Evolutionary conservation across 2,113 vertebrate genomes (phyloP), one percentile per base, ranked within the genome.

Genomic region (Chloebia gouldiae): DNA sequence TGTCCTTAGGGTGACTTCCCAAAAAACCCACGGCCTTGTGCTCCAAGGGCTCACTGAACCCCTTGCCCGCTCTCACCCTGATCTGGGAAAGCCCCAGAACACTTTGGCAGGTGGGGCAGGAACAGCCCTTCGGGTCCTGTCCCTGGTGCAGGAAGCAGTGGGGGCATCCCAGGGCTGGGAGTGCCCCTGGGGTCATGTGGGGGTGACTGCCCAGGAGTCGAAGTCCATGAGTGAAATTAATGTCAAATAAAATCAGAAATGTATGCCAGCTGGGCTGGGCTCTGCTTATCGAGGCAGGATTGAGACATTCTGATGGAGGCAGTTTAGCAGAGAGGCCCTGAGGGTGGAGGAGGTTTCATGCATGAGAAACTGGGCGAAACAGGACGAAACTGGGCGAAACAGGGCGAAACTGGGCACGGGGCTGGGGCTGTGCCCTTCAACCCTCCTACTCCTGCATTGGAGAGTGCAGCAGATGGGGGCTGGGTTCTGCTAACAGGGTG

Each of bases 131-230:
- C 17, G 7, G 42, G 31, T 8, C 25, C 44, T 66, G 44, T 11
- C 10, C 10, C 23, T 9, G 45, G 16, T 2, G 2, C 47, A 39
- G 64, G 73, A 4, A 24, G 33, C 27, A 9, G n/a, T 2, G 50
- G 30, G 39, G 56, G 15, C 33, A 8, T 2, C 21, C 42, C 15
- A 4, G 35, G 28, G 11, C 2, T 63, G 50, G 30, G 28, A 64
- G 40, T 18, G 56, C 27, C 5, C 6, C 5, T 1, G 1, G n/a
- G 24, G 47, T 4, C 1, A 0, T 15, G 24, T 3, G 0, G 1
- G 16, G 35, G 30, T 4, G 2, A 22, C 15, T 30, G 40, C 16
- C 27, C 3, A 1, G 6, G n/a, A 45, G n/a, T 4, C 45, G 11
- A 65, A 72, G 60, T 61, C 69, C 61, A 2, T 2, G 30, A 4